Percentiles rank a stretch among this genome's conserved stretches.
These are phyloP conservation scores for Tyto alba DNA, from an alignment of 2,113 vertebrate species.

Conservation along the genomic window DNA sequence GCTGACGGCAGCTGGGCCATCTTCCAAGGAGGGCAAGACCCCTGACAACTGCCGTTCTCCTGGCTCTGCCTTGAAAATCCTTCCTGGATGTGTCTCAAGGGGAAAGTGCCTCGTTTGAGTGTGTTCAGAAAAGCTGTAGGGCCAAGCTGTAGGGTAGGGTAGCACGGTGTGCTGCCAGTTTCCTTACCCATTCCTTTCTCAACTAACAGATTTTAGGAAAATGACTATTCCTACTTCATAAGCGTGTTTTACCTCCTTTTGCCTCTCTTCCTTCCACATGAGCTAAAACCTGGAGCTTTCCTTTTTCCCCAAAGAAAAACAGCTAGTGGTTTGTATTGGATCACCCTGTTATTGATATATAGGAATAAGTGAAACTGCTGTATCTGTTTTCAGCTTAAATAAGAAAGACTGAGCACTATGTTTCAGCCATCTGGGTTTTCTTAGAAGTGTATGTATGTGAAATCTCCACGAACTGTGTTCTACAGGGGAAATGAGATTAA, in stretches of 20 bases:
- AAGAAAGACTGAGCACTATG: not conserved
- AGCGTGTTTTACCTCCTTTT: not conserved
- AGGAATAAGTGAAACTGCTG: not conserved
- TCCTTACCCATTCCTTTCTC: not conserved
- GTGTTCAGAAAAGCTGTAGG: not conserved
- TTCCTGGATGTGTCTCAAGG: not conserved
- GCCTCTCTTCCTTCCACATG: not conserved
- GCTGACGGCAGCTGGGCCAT: not conserved
- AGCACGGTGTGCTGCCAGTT: not conserved
- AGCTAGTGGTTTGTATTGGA: not conserved
- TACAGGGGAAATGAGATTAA: not conserved
- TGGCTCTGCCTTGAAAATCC: not conserved
- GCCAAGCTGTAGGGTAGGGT: not conserved
- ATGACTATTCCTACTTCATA: fast-evolving
- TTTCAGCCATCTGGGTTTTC: not conserved
- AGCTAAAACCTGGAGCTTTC: not conserved
- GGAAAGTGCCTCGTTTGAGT: not conserved
- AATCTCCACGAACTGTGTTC: not conserved
- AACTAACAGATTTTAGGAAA: not conserved
- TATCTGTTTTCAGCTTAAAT: not conserved
- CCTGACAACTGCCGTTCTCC: not conserved
- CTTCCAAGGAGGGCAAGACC: not conserved
- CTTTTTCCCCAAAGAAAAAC: not conserved
- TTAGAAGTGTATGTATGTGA: not conserved
- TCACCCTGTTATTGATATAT: not conserved